phyloP scores from a whole-genome alignment of 2,797 vertebrate species.

The Ctenopoma kingsleyae region DNA sequence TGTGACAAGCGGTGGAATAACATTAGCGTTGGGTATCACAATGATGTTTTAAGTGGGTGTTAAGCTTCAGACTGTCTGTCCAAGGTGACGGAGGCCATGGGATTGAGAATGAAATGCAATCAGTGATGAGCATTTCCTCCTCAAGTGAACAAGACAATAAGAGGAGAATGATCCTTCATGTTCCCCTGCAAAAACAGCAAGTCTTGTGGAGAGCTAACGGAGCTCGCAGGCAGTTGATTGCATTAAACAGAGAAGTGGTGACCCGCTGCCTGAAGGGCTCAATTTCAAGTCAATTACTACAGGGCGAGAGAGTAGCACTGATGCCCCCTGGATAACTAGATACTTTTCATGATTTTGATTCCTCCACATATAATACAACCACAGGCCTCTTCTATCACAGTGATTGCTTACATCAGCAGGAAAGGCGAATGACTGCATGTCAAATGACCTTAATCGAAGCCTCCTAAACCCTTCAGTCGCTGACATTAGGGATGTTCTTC shows the following conservation, averaged over 20 bases:
- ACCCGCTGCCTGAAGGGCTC: conserved; percentile 35
- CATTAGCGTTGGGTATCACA: conserved; percentile 1
- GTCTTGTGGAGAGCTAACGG: conserved; percentile 27
- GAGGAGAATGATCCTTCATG: conserved; percentile 37
- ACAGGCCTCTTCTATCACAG: conserved; percentile 58
- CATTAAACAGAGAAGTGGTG: conserved; percentile 47
- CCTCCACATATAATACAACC: conserved; percentile 45
- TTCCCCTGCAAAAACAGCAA: conserved; percentile 21
- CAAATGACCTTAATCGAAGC: conserved; percentile 58
- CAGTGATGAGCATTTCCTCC: conserved; percentile 32
- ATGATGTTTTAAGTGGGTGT: neutral
- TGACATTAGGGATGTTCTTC: conserved; percentile 36
- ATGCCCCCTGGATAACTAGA: conserved; percentile 57
- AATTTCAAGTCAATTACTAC: conserved; percentile 58
- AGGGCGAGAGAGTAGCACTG: conserved; percentile 46
- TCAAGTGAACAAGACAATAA: conserved; percentile 18
- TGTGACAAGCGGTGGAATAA: conserved; percentile 6
- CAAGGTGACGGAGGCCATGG: conserved; percentile 15
- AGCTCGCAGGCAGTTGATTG: conserved; percentile 43
- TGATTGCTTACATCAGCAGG: conserved; percentile 70
- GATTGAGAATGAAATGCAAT: conserved; percentile 12
- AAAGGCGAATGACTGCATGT: conserved; percentile 52
- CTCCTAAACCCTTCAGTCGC: conserved; percentile 35
- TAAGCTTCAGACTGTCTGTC: conserved; percentile 15
- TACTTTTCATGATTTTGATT: conserved; percentile 67